Evolutionary conservation across 2,113 vertebrate genomes (phyloP).

Genomic region (Heloderma charlesbogerti): DNA sequence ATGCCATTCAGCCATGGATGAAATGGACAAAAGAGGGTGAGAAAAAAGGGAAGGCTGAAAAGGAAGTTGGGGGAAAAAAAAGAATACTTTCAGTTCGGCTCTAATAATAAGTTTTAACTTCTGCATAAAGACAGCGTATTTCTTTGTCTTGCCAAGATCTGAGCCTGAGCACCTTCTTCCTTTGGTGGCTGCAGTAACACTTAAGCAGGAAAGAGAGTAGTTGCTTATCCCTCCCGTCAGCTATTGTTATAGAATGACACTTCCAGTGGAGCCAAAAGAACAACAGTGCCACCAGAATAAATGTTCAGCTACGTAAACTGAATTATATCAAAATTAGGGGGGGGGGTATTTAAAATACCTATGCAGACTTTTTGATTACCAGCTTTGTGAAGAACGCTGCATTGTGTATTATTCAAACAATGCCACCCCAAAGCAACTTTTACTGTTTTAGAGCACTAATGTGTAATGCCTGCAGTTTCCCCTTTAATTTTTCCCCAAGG

Average conservation of each 20-base stretch:
- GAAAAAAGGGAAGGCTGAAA: no score
- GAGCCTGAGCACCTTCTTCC: no score
- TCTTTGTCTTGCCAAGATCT: neutral
- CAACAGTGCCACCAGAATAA: neutral
- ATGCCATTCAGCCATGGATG: neutral
- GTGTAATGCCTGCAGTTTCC: conserved; percentile 27
- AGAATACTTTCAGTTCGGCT: no score
- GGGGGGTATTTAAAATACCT: neutral
- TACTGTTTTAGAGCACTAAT: neutral
- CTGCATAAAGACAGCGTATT: neutral
- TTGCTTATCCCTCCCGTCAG: neutral
- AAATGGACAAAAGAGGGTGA: neutral
- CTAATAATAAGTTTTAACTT: neutral
- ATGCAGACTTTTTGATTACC: neutral
- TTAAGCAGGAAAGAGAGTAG: neutral
- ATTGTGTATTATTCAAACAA: conserved; percentile 20
- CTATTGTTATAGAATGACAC: conserved; percentile 13
- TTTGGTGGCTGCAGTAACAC: neutral
- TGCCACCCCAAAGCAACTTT: neutral
- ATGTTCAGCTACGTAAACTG: neutral
- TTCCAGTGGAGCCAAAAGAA: conserved; percentile 21
- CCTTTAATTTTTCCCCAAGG: conserved; percentile 42
- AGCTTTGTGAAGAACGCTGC: conserved; percentile 31
- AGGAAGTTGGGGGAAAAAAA: no score
- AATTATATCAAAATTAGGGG: neutral